Evolutionary conservation across 2,888 invertebrate species (phyloP).

Genomic region (Bombylius major): DNA sequence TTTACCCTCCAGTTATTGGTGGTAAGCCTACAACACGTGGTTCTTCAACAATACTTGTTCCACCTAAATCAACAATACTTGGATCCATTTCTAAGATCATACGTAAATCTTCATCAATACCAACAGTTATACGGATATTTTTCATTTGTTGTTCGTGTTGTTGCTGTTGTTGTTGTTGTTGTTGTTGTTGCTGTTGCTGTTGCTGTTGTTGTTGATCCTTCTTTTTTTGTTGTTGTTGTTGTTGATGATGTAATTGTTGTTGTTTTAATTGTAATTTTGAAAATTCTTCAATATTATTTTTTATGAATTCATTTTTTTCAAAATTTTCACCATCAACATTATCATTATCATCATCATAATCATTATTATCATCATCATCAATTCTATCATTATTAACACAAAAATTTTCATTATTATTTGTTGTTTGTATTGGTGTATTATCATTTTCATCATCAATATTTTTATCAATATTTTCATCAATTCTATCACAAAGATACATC

Average conservation of each 20-base stretch:
- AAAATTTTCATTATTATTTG: too few species aligned
- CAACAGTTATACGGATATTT: constrained; percentile 40
- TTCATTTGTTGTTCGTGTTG: constrained; percentile 11
- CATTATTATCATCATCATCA: not conserved
- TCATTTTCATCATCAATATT: not conserved
- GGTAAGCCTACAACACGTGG: constrained; percentile 25
- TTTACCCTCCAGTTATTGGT: constrained; percentile 32
- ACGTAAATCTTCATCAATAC: constrained; percentile 46
- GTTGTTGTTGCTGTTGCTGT: constrained; percentile 3
- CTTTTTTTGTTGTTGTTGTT: not conserved
- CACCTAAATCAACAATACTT: constrained; percentile 42
- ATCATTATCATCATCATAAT: not conserved
- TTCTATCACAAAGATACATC: not conserved
- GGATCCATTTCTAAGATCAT: constrained; percentile 51
- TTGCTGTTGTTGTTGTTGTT: not conserved
- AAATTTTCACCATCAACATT: not conserved
- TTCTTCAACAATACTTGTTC: constrained; percentile 21
- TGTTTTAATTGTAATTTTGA: constrained; percentile 1
- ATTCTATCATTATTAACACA: too few species aligned
- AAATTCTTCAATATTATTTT: not conserved
- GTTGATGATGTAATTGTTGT: constrained; percentile 5
- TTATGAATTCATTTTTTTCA: not conserved
- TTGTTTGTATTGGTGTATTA: not conserved
- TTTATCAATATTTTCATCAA: not conserved
- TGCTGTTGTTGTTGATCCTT: constrained; percentile 2